These are phyloP conservation scores for Synanceia verrucosa DNA, from an alignment of 2,797 vertebrate genomes.

Conservation along the genomic window DNA sequence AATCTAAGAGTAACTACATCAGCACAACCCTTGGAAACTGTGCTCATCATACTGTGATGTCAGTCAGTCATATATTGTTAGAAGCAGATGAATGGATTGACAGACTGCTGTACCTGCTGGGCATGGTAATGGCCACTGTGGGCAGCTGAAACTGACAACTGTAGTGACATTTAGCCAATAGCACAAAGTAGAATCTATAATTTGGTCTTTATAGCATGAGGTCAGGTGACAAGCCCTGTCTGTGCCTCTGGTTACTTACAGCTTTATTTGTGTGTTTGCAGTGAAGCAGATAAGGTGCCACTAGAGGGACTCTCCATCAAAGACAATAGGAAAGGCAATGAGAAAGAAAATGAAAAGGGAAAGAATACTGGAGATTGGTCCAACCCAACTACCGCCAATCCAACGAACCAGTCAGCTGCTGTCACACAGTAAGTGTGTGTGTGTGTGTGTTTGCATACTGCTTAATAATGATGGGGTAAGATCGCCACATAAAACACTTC, in stretches of 20 bases:
- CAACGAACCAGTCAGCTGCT: slow-evolving; percentile 50
- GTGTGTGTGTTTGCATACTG: not conserved
- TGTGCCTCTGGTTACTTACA: not conserved
- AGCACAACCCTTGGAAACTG: not conserved
- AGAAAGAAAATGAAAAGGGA: slow-evolving; percentile 51
- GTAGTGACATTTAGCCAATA: not conserved
- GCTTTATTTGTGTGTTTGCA: slow-evolving; percentile 39
- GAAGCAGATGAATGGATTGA: slow-evolving; percentile 2
- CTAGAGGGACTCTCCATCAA: slow-evolving; percentile 55
- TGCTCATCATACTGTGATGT: not conserved
- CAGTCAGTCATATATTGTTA: not conserved
- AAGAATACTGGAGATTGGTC: slow-evolving; percentile 53
- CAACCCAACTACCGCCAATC: slow-evolving; percentile 50
- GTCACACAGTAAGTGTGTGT: slow-evolving; percentile 67
- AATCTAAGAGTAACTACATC: not conserved
- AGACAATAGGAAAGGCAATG: slow-evolving; percentile 58
- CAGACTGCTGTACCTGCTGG: not conserved
- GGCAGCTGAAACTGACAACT: slow-evolving; percentile 10
- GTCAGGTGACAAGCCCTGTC: not conserved
- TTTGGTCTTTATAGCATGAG: not conserved
- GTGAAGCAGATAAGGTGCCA: slow-evolving; percentile 66
- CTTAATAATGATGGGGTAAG: not conserved
- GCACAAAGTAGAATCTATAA: slow-evolving; percentile 7
- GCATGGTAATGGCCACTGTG: not conserved
- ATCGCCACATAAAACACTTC: slow-evolving; percentile 2